Evolutionary conservation across 2,113 vertebrate genomes (phyloP), one percentile per base, ranked within the genome.

Genomic region (Gulo gulo): DNA sequence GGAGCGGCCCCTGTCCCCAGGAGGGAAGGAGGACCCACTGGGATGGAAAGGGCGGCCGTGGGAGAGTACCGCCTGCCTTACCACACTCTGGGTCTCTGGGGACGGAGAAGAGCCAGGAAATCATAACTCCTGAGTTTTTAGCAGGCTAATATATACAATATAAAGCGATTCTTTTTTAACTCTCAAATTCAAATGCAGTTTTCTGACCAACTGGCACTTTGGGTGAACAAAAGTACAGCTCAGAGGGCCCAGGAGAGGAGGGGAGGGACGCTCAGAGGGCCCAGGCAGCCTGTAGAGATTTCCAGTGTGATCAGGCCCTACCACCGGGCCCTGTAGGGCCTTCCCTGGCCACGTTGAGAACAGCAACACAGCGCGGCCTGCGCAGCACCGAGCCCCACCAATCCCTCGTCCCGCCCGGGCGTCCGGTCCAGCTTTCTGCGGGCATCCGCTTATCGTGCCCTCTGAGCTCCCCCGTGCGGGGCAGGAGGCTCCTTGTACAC

Each of bases 61-160:
- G 42, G 42, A 3, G 15, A 45, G 4, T 3, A 1, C 5, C 7
- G 39, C 26, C 59, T 14, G 7, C 81, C 12, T 11, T 18, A 12
- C 4, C 10, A 20, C 0, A 1, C 29, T 2, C 26, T 18, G 13
- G 12, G 31, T 6, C 6, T 16, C 7, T 7, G 23, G 14, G 21
- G 34, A 9, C 3, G 47, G 71, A 94, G 65, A 13, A 59, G 39
- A 79, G 34, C 13, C 91, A 45, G 69, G 78, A 78, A 16, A 83
- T 1, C 24, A 4, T n/a, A 26, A 55, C 26, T n/a, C 31, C 1
- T 2, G 55, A 76, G 69, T 18, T 84, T 67, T 47, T 23, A 89
- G 39, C 82, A 13, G 47, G 31, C n/a, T 79, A 39, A 42, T 39
- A n/a, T 47, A 57, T 4, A 29, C 61, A 61, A 63, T 24, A n/a